Evolutionary conservation across 2,113 vertebrate genomes (phyloP), one percentile per base, ranked within the genome.

Genomic region (Agapornis roseicollis): DNA sequence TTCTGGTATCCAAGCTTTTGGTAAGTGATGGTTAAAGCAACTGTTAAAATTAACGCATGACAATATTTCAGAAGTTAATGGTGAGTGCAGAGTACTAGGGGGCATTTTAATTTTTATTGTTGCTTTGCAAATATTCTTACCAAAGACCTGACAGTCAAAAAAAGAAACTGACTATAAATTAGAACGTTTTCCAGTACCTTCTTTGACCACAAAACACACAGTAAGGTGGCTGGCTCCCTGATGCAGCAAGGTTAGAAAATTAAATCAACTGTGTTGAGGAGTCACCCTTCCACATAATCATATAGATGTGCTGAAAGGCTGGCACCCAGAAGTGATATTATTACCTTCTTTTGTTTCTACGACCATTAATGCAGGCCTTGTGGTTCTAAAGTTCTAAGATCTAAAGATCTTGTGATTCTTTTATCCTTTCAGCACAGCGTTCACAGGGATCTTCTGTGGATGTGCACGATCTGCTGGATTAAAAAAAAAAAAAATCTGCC

Each of bases 21-120:
- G 25, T 85, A 90, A 92, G 58, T 60, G 41, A 18, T 94, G 94
- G 81, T 63, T 79, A 93, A 89, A 94, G 64, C 42, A 86, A 89
- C 23, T 81, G 42, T 73, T 92, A 94, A 95, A 91, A 74, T 52
- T 66, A 92, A 88, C 2, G 2, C 31, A 37, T n/a, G 42, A 58
- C 77, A 80, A 37, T 90, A 89, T 93, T 90, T 96, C 91, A 93
- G 89, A 95, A 95, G 47, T 84, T 95, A 97, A 94, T 53, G 16
- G 27, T 80, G 86, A 80, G 29, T 80, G 39, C 33, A 42, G 64
- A 72, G 78, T 64, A 70, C 73, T 90, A 91, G 60, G 68, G 39
- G 27, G 16, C 19, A 31, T 27, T 88, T 84, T 77, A 68, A 93
- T 80, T 94, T 91, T 89, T 80, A 85, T 64, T 80, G 37, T 72